A percentile compares a stretch with the other conserved stretches of the same genome.
Conservation (phyloP, 1,140 invertebrate species). For the Phocides pigmalion region DNA sequence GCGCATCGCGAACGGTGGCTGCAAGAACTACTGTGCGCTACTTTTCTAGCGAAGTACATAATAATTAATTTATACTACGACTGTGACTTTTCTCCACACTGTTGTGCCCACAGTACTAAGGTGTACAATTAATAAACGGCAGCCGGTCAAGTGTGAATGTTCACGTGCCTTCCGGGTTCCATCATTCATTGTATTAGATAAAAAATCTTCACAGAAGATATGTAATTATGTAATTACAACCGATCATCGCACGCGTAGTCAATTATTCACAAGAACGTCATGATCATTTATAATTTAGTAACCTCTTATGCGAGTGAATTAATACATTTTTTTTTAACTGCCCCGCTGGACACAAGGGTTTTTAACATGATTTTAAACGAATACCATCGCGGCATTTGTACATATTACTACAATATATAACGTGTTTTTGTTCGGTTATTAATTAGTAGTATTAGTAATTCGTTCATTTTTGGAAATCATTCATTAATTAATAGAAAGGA, state of each 20-base stretch:
- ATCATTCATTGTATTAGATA: slow-evolving; percentile 16
- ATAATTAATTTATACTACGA: slow-evolving; percentile 54
- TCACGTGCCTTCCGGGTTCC: slow-evolving; percentile 33
- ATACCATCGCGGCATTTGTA: too few relatives aligned
- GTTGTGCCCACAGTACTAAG: slow-evolving; percentile 12
- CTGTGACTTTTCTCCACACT: slow-evolving; percentile 51
- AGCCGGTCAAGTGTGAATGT: slow-evolving; percentile 34
- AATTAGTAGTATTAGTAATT: too few relatives aligned
- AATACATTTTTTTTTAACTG: too few relatives aligned
- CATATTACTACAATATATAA: too few relatives aligned
- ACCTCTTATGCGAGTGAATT: too few relatives aligned
- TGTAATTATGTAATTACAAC: slow-evolving; percentile 6
- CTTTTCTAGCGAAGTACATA: slow-evolving; percentile 63
- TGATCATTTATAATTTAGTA: too few relatives aligned
- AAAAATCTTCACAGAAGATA: slow-evolving; percentile 1
- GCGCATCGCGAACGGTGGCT: slow-evolving; percentile 54
- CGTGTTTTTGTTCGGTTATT: too few relatives aligned
- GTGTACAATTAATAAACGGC: slow-evolving; percentile 19
- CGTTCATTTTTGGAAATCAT: too few relatives aligned
- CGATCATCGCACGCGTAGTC: slow-evolving; percentile 14
- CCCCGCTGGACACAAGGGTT: too few relatives aligned
- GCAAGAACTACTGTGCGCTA: slow-evolving; percentile 58
- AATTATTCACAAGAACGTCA: slow-evolving; percentile 3
- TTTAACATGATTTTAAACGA: too few relatives aligned
- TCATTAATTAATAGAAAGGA: too few relatives aligned